Evolutionary conservation across 2,113 vertebrate genomes (phyloP).

Genomic region (Delphinus delphis): DNA sequence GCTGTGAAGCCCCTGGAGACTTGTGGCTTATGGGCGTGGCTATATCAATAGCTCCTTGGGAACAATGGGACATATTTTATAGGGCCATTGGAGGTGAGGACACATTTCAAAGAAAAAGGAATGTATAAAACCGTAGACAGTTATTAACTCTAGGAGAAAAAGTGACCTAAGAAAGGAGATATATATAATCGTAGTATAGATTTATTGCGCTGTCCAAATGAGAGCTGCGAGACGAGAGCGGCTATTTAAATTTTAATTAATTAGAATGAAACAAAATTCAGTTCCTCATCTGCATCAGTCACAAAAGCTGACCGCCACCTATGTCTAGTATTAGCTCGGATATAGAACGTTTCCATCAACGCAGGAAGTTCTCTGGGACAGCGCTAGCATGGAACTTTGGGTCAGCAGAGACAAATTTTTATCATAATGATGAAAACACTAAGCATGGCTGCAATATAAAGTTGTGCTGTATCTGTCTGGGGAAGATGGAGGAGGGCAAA

Average conservation of each 20-base stretch:
- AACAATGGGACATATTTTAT: background rate
- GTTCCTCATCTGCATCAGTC: background rate
- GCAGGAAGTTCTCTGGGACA: background rate
- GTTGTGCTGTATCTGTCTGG: background rate
- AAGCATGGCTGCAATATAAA: background rate
- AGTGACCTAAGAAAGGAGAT: background rate
- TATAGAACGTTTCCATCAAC: background rate
- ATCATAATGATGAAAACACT: background rate
- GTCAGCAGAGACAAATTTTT: background rate
- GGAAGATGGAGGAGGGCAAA: background rate
- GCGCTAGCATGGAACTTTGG: background rate
- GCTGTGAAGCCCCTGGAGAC: background rate
- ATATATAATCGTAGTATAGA: no score
- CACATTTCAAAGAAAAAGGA: background rate
- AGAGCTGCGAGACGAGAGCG: no score
- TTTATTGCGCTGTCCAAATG: background rate
- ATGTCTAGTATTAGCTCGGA: background rate
- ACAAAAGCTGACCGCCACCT: background rate
- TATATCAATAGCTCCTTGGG: background rate
- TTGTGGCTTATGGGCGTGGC: background rate
- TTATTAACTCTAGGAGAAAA: background rate
- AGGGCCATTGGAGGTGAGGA: background rate
- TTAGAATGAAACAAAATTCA: background rate
- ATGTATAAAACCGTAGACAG: background rate
- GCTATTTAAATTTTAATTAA: background rate